Conservation (phyloP, 2,888 invertebrate species). For the Tineola bisselliella region DNA sequence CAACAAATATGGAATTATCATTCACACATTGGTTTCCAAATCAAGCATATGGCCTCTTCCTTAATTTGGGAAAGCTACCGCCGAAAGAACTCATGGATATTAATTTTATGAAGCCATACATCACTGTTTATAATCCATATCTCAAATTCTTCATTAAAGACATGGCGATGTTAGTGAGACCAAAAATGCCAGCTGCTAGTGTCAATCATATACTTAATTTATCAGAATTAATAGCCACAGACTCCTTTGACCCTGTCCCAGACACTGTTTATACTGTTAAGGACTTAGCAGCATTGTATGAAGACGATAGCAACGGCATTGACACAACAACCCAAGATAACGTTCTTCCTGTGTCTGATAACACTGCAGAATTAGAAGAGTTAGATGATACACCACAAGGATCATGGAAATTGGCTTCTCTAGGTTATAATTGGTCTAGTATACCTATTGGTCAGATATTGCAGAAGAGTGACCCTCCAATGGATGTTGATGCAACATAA, state of each 20-base stretch:
- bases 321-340: slow-evolving; percentile 8
- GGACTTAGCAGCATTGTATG: slow-evolving; percentile 26
- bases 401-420: slow-evolving; percentile 39
- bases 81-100: slow-evolving; percentile 42
- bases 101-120: slow-evolving; percentile 42
- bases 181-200: slow-evolving; percentile 32
- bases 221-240: slow-evolving; percentile 33
- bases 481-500: background rate
- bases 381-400: background rate
- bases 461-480: background rate
- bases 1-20: slow-evolving; percentile 35
- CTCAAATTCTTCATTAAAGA: slow-evolving; percentile 42
- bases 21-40: slow-evolving; percentile 53
- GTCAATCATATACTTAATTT: slow-evolving; percentile 35
- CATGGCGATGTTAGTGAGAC: slow-evolving; percentile 38
- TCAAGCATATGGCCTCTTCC: slow-evolving; percentile 32
- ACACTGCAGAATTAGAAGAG: background rate
- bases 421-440: slow-evolving; percentile 40
- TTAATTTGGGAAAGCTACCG: slow-evolving; percentile 41
- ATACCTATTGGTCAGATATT: slow-evolving; percentile 51
- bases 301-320: background rate
- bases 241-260: slow-evolving; percentile 22
- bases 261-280: slow-evolving; percentile 47
- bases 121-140: slow-evolving; percentile 47
- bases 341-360: slow-evolving; percentile 13